Evolutionary conservation across 2,888 invertebrate species (phyloP), one percentile per base, ranked within the genome.

Genomic region (Drosophila trichaetosa): DNA sequence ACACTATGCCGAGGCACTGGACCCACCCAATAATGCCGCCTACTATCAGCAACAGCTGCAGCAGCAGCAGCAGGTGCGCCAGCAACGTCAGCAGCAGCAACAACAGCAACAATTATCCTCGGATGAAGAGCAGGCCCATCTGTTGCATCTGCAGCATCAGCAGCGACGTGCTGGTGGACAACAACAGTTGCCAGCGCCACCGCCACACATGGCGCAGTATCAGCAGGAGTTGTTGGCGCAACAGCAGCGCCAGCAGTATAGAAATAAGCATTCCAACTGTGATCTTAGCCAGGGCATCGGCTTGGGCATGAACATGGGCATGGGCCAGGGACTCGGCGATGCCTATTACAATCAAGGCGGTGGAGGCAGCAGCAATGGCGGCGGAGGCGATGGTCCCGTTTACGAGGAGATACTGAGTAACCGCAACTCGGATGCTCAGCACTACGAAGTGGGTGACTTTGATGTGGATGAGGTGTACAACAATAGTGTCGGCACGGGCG

Each of bases 231-330:
- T 81, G 64, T 65, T 87, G 53, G 83, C 83, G 36, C 78, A 78
- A 49, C 70, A 73, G 7, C 73, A 83, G 70, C 69, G 78, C 34
- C 79, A 78, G 54, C 92, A 92, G 79, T 90, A 89, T 91, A 92
- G 91, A 88, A 91, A 89, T 90, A 91, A 92, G 90, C 92, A 91
- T 91, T 92, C 92, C 91, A 92, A 92, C 92, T 92, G 92, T 92
- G 92, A 92, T 89, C 82, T 86, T 75, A 83, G 82, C 82, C 82
- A 84, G 69, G 89, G 82, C 69, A 79, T 76, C 61, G 81, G 77
- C 78, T 40, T 77, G 52, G 71, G 81, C 65, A 79, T 89, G 69
- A 56, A 31, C 77, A 59, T 76, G 64, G 86, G 74, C 62, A 71
- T 75, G 53, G 65, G 71, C 54, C 46, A 66, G 36, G 66, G 70